Evolutionary conservation across 2,797 vertebrate species (phyloP).

Genomic region (Pelobates cultripes): DNA sequence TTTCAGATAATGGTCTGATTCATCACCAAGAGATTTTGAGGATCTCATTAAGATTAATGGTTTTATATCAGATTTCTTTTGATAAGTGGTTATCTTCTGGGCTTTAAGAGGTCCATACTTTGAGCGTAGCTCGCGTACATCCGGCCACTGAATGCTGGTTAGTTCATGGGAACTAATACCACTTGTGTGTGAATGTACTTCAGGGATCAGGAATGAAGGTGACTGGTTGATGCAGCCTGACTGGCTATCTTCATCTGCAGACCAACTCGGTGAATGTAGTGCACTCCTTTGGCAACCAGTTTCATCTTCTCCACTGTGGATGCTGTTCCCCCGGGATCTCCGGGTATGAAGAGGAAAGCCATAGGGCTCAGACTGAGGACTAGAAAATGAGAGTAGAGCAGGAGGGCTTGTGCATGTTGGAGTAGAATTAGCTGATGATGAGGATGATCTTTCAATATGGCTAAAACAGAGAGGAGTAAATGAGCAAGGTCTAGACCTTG

Average conservation of each 20-base stretch:
- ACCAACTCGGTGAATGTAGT: constrained; percentile 63
- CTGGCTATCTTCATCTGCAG: constrained; percentile 45
- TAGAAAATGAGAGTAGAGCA: constrained; percentile 71
- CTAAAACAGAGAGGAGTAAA: constrained; percentile 72
- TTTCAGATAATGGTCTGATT: constrained; percentile 5
- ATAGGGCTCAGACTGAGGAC: constrained; percentile 61
- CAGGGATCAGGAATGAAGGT: constrained; percentile 65
- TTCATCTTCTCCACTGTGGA: constrained; percentile 62
- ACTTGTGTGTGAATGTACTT: constrained; percentile 50
- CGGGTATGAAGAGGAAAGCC: constrained; percentile 56
- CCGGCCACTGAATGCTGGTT: constrained; percentile 71
- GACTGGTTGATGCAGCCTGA: constrained; percentile 26
- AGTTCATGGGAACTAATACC: constrained; percentile 67
- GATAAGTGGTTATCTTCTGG: background rate
- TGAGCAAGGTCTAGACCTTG: constrained; percentile 52
- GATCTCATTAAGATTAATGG: constrained; percentile 12
- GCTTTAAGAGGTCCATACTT: constrained; percentile 59
- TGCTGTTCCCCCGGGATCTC: constrained; percentile 53
- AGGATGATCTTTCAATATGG: constrained; percentile 68
- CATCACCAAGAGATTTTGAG: constrained; percentile 34
- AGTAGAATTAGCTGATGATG: constrained; percentile 60
- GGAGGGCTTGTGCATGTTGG: constrained; percentile 66
- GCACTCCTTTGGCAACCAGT: constrained; percentile 59
- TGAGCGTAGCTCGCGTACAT: constrained; percentile 68
- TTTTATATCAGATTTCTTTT: constrained; percentile 25